Evolutionary conservation across 2,113 vertebrate genomes (phyloP).

Genomic region (Mastomys coucha): DNA sequence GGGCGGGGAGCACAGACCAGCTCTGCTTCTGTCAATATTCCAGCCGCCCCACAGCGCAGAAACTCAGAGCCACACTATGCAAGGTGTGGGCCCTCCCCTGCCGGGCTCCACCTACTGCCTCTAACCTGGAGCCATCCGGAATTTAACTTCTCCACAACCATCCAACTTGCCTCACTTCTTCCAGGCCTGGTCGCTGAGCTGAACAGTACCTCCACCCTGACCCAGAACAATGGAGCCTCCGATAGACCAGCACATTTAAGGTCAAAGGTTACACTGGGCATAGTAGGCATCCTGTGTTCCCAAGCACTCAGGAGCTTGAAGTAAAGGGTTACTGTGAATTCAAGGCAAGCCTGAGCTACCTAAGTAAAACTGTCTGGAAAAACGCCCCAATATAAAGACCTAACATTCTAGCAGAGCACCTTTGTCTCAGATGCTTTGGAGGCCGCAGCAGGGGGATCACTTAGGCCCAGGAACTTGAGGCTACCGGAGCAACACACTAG

Average conservation of each 20-base stretch:
- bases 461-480: not conserved
- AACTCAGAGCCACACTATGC: not conserved
- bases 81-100: not conserved
- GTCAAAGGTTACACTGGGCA: not conserved
- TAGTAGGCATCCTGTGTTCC: not conserved
- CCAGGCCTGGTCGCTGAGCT: not conserved
- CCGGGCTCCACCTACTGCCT: not conserved
- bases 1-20: not conserved
- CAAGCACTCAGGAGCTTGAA: not conserved
- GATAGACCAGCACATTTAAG: not conserved
- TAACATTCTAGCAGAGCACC: not conserved
- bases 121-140: not conserved
- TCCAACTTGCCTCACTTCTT: constrained; percentile 11
- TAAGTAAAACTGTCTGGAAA: not conserved
- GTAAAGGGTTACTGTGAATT: not conserved
- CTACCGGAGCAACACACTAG: not conserved
- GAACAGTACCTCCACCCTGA: not conserved
- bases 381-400: not conserved
- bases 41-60: no score
- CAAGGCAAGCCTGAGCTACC: not conserved
- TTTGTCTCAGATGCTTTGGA: no score
- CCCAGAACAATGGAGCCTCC: not conserved
- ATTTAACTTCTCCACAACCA: not conserved
- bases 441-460: not conserved
- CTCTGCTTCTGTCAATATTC: not conserved